phyloP scores from a whole-genome alignment of 23 tunicate species.

The Pegea sp. region DNA sequence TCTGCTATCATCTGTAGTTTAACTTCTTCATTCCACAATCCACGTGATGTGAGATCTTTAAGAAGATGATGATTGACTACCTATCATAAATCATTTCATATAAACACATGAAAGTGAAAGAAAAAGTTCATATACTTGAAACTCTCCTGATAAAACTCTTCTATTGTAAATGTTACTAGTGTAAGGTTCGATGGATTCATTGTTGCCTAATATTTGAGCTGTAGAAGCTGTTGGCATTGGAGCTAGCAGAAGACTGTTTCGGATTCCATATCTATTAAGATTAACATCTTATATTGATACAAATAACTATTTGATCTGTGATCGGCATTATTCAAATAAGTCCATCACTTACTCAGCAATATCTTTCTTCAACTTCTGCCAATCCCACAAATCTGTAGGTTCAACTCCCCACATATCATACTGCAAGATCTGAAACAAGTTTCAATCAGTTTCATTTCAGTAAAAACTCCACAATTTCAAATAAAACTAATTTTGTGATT shows the following conservation, averaged over 20 bases:
- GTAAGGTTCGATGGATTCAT: conserved; percentile 96
- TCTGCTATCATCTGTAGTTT: conserved; percentile 78
- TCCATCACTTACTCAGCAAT: conserved; percentile 46
- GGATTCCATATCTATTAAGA: conserved; percentile 53
- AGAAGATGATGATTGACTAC: conserved; percentile 82
- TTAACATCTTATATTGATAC: too few relatives aligned
- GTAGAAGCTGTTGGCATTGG: conserved; percentile 99
- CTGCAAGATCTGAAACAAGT: conserved; percentile 27
- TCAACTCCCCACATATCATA: conserved; percentile 96
- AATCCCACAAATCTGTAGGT: conserved; percentile 94
- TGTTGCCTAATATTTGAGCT: conserved; percentile 98
- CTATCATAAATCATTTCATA: conserved; percentile 3
- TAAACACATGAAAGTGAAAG: conserved; percentile 12
- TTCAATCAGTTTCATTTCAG: not conserved
- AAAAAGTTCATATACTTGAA: conserved; percentile 23
- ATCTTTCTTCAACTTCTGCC: conserved; percentile 37
- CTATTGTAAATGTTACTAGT: conserved; percentile 95
- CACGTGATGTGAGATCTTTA: conserved; percentile 59
- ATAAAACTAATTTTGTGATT: not conserved
- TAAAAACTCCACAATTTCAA: not conserved
- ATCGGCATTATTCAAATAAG: not conserved
- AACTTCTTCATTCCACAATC: conserved; percentile 85
- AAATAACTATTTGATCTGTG: too few relatives aligned
- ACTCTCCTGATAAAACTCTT: conserved; percentile 92
- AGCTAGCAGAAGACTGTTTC: conserved; percentile 79